Conservation (phyloP, 2,797 vertebrate genomes). For the Alauda arvensis region DNA sequence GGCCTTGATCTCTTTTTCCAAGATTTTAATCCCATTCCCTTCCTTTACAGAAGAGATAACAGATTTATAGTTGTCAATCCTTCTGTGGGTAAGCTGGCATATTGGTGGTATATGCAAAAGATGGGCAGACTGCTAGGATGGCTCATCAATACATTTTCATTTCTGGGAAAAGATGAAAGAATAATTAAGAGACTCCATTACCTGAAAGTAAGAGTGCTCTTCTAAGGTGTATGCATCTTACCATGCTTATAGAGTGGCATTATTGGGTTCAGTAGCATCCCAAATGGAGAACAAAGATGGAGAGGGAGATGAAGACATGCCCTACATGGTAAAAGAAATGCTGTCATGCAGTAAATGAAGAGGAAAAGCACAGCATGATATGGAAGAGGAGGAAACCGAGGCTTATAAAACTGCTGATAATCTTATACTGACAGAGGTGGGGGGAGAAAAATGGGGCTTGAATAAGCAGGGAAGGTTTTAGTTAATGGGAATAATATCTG, state of each 20-base stretch:
- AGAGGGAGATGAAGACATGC: conserved; percentile 42
- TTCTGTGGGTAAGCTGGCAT: neutral
- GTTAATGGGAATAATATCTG: neutral
- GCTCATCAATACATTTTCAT: conserved; percentile 1
- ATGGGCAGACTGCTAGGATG: neutral
- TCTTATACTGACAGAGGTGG: neutral
- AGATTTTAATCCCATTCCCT: neutral
- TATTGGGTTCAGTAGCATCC: conserved; percentile 30
- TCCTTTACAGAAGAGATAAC: neutral
- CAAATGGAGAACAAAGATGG: conserved; percentile 16
- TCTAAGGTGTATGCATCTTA: neutral
- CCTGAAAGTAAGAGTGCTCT: conserved; percentile 29
- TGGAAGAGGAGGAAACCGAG: neutral
- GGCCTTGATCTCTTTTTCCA: neutral
- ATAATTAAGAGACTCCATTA: conserved; percentile 18
- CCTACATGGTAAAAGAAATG: conserved; percentile 5
- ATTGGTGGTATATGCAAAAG: neutral
- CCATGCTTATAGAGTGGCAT: neutral
- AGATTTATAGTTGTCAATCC: neutral
- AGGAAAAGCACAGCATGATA: neutral
- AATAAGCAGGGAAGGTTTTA: neutral
- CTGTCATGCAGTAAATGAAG: neutral
- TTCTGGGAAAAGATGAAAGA: conserved; percentile 24
- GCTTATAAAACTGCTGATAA: conserved; percentile 23
- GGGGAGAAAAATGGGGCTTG: neutral